Base-by-base conservation (phyloP, 1,140 invertebrate genomes). In the Hycleus phaleratus region DNA sequence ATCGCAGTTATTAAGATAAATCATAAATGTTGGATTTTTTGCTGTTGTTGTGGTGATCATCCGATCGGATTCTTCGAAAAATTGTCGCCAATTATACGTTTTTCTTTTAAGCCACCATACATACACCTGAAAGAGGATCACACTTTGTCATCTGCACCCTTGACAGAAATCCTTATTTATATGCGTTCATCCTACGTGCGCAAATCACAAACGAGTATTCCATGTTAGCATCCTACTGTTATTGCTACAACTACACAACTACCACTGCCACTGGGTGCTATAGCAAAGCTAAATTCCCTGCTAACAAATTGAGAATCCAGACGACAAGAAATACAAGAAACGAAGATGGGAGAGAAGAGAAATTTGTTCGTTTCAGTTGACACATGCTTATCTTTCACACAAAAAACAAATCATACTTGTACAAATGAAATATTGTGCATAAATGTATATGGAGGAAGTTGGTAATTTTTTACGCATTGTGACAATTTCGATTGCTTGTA, bases 101-200 rank as follows among this genome's bases (percentile, higher is more conserved):
- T 56, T 56, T 56, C 48, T 42, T 46, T 48, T 48, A 47, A 43
- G 46, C 48, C 40, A 56, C 44, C 18, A 18, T 18, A 18, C 32
- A 32, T 7, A 44, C 26, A 49, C 54, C 50, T 53, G 49, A 52
- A 47, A 39, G 44, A 49, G 52, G 52, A 60, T 60, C 52, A 60
- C 52, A 55, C 51, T 60, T 60, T 60, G 58, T 60, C 58, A 60
- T 60, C 48, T 32, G 1, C 26, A 48, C 58, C 40, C 47, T 32
- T 32, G 32, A 32, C 32, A 56, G 58, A 60, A 60, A 60, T 60
- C 58, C 58, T 60, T 60, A 60, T 60, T 60, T 60, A 60, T 60
- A 55, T 55, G 51, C 49, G 58, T 38, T 58, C 56, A 58, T 58
- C 48, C 56, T 45, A 58, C 56, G 56, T 49, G 56, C 46, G 50